Evolutionary conservation across 2,888 invertebrate species (phyloP), one percentile per base, ranked within the genome.

Genomic region (Conistra vaccinii): DNA sequence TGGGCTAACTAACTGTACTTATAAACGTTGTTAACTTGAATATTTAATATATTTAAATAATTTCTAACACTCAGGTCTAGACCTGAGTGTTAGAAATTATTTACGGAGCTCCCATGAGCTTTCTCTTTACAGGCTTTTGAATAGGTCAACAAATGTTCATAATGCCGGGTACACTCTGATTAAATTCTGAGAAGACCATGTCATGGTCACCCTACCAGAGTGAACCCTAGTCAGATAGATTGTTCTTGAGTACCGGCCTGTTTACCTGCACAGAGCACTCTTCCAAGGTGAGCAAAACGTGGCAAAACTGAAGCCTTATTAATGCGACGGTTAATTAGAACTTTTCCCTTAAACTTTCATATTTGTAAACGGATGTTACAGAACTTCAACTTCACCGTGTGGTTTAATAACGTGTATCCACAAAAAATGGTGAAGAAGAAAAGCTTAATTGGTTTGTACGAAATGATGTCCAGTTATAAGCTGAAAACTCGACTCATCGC

Each of bases 181-280:
- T 60, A 60, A 45, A 17, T 20, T 48, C 26, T 45, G 26, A 14
- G 2, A 65, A 29, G 7, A 45, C 23, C 14, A 29, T 20, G 10
- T 62, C 17, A 23, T 23, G 20, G 14, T 48, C 48, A 48, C 20
- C 10, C 39, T 69, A 39, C 7, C 23, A 42, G 32, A 58, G 29
- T 55, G 45, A 60, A 29, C 23, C n/a, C 42, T 14, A 60, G 35
- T 48, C 58, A 32, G 53, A 53, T 42, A 63, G 29, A 71, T 76
- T 65, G 26, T 60, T 76, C 6, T 57, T 45, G 20, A 45, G 26
- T 51, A 42, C 58, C 45, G 32, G 12, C 17, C 1, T 45, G 35
- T n/a, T 62, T n/a, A 29, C 51, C 26, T 23, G 45, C 14, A 39
- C 20, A 32, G 9, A 63, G 51, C 42, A 48, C 23, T 63, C 23